phyloP scores from a whole-genome alignment of 2,888 invertebrate species.

The Onchidella celtica region DNA sequence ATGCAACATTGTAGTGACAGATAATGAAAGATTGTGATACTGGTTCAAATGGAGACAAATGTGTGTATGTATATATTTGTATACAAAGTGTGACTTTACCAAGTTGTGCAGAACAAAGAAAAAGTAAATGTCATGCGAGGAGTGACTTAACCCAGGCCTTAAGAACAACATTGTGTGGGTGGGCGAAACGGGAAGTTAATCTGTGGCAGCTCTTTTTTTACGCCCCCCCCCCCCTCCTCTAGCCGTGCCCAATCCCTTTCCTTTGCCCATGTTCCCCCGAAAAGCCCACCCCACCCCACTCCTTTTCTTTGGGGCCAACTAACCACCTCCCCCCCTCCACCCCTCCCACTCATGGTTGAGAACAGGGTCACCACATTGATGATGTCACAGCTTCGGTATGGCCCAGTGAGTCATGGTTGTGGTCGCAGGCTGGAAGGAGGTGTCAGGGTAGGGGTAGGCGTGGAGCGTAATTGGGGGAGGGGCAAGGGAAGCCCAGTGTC shows the following conservation, averaged over 20 bases:
- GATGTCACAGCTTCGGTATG: conserved; percentile 43
- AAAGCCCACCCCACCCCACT: conserved; percentile 6
- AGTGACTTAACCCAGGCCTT: too few species aligned
- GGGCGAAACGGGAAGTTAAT: background rate
- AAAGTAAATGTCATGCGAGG: background rate
- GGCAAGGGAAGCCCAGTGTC: background rate
- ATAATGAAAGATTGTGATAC: too few species aligned
- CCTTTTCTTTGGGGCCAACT: conserved; percentile 3
- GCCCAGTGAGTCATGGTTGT: conserved; percentile 3
- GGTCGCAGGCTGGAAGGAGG: background rate
- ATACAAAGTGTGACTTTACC: background rate
- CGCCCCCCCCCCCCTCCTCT: conserved; percentile 24
- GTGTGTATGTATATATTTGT: too few species aligned
- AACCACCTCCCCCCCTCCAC: background rate
- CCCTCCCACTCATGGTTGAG: background rate
- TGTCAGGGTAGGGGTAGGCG: background rate
- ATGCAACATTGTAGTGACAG: too few species aligned
- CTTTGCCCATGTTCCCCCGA: too few species aligned
- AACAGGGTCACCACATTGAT: background rate
- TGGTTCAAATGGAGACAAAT: too few species aligned
- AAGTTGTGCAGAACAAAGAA: background rate
- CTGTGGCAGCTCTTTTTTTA: background rate
- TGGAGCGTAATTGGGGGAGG: background rate
- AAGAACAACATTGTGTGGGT: background rate
- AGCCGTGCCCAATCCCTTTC: conserved; percentile 8